Evolutionary conservation across 1,140 invertebrate genomes (phyloP), one percentile per base, ranked within the genome.

Genomic region (Coptotermes formosanus): DNA sequence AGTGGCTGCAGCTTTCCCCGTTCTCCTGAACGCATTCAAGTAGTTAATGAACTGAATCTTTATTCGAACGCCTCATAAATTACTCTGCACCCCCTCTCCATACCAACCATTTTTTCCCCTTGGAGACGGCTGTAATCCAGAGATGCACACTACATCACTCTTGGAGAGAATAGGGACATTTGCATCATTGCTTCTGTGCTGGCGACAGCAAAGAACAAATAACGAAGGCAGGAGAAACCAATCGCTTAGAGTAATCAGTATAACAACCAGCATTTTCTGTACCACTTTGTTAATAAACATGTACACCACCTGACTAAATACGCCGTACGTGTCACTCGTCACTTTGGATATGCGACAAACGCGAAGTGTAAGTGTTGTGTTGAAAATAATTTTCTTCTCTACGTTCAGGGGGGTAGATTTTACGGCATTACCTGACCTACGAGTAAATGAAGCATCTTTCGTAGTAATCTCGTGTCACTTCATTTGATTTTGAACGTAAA

Each of bases 41-140:
- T 75, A 16, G 25, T 75, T 75, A 75, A 75, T 75, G 64, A 75
- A 30, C 64, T 75, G 64, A 25, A 75, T 30, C 64, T 75, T 75
- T n/a, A 75, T 75, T 25, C 64, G 64, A 75, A 75, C 9, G 64
- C 64, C 59, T 64, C 59, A 75, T 75, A 75, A 75, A 75, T 75
- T 75, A 75, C 64, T 75, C n/a, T 30, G 25, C n/a, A 30, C n/a
- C 2, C 64, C 64, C 25, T 30, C 64, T 8, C 64, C 6, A 9
- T 14, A 3, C 52, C 52, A n/a, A 38, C 38, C 38, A 4, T 55
- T 55, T 12, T 12, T 48, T 55, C n/a, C 7, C 64, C 64, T n/a
- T 75, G 64, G 64, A 30, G 64, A 75, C n/a, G n/a, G n/a, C n/a
- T 75, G 64, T 75, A 75, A 75, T 75, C n/a, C 64, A 75, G n/a